Evolutionary conservation across 2,797 vertebrate species (phyloP).

Genomic region (Alauda arvensis): DNA sequence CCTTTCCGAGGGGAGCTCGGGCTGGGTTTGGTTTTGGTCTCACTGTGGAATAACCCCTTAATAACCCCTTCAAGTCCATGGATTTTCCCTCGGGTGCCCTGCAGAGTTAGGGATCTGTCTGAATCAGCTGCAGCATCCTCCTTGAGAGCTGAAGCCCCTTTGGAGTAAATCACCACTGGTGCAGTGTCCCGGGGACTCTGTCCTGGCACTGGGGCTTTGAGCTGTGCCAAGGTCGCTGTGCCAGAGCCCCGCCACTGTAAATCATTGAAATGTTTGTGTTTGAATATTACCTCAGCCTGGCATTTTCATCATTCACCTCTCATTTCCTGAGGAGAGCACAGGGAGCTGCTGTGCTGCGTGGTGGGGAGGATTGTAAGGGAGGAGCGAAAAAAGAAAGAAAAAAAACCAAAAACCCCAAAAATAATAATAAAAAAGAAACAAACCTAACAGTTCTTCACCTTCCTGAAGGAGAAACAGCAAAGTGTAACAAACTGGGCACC

Average conservation of each 20-base stretch:
- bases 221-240: background rate
- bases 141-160: background rate
- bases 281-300: background rate
- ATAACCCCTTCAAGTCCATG: background rate
- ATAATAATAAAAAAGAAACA: background rate
- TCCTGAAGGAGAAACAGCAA: background rate
- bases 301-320: background rate
- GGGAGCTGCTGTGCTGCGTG: background rate
- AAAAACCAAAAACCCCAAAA: background rate
- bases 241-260: background rate
- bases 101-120: background rate
- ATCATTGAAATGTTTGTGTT: background rate
- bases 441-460: background rate
- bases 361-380: background rate
- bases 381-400: background rate
- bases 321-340: background rate
- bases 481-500: background rate
- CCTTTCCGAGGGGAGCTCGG: background rate
- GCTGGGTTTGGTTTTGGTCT: slow-evolving; percentile 2
- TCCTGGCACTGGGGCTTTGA: background rate
- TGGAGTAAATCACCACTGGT: background rate
- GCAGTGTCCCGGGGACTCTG: background rate
- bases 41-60: background rate
- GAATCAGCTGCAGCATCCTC: background rate
- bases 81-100: background rate